A percentile compares a stretch with the other conserved stretches of the same genome.
These are phyloP conservation scores for Cathartes aura DNA, from an alignment of 2,113 vertebrate genomes.

Conservation along the genomic window DNA sequence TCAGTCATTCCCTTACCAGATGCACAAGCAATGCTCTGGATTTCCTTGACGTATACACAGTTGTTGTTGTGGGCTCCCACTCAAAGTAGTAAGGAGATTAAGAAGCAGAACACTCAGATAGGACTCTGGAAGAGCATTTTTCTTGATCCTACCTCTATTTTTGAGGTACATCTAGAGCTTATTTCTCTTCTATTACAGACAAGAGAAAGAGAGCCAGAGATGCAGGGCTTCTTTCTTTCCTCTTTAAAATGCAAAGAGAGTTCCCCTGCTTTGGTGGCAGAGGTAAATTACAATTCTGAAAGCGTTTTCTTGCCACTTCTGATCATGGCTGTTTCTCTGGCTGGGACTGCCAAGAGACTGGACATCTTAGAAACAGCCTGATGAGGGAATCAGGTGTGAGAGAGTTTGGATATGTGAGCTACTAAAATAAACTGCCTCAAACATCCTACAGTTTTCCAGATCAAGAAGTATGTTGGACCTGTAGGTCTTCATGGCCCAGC, in stretches of 20 bases:
- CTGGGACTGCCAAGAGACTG: neutral
- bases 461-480: neutral
- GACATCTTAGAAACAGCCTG: neutral
- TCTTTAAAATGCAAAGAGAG: neutral
- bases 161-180: neutral
- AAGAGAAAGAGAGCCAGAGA: neutral
- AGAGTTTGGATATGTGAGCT: neutral
- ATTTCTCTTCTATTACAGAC: neutral
- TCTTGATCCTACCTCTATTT: neutral
- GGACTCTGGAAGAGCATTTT: neutral
- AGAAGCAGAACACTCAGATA: neutral
- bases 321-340: neutral
- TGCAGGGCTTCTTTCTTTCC: neutral
- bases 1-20: neutral
- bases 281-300: neutral
- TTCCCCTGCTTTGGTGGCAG: neutral
- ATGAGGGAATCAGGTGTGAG: neutral
- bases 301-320: neutral
- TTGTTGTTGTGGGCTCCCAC: neutral
- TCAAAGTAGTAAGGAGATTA: neutral
- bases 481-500: neutral
- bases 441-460: neutral
- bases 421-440: neutral
- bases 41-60: neutral
- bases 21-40: neutral